These are phyloP conservation scores for Drosophila mimetica DNA, from an alignment of 2,888 invertebrate species.

Conservation along the genomic window DNA sequence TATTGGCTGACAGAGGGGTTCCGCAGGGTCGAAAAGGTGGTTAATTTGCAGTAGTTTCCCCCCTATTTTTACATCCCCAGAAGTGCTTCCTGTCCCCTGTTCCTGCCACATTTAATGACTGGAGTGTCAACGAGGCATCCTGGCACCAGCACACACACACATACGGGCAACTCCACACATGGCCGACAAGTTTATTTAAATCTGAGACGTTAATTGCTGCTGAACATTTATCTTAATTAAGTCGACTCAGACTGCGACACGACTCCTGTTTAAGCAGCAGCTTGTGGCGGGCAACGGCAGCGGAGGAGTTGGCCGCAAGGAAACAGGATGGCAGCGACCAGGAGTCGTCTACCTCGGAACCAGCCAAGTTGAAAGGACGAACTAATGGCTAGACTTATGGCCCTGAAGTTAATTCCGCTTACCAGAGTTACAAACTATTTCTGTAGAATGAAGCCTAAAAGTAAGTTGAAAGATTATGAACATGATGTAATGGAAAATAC, in stretches of 20 bases:
- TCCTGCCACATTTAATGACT: slow-evolving; percentile 42
- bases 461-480: not conserved
- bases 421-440: not conserved
- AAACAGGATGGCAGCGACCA: slow-evolving; percentile 7
- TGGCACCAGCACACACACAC: not conserved
- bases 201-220: slow-evolving; percentile 51
- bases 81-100: slow-evolving; percentile 3
- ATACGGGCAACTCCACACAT: slow-evolving; percentile 12
- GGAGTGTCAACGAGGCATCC: slow-evolving; percentile 35
- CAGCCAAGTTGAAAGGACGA: slow-evolving; percentile 5
- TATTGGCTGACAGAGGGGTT: slow-evolving; percentile 45
- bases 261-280: slow-evolving; percentile 26
- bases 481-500: too few species aligned
- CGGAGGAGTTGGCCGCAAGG: slow-evolving; percentile 3
- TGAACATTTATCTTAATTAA: slow-evolving; percentile 56
- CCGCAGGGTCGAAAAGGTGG: not conserved
- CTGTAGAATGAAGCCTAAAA: not conserved
- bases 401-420: not conserved
- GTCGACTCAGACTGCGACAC: slow-evolving; percentile 16
- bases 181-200: slow-evolving; percentile 46
- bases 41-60: slow-evolving; percentile 23
- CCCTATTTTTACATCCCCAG: slow-evolving; percentile 9
- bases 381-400: slow-evolving; percentile 1
- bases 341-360: not conserved
- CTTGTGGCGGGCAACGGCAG: slow-evolving; percentile 1